phyloP scores from a whole-genome alignment of 2,797 vertebrate species.

The Garrulus glandarius region DNA sequence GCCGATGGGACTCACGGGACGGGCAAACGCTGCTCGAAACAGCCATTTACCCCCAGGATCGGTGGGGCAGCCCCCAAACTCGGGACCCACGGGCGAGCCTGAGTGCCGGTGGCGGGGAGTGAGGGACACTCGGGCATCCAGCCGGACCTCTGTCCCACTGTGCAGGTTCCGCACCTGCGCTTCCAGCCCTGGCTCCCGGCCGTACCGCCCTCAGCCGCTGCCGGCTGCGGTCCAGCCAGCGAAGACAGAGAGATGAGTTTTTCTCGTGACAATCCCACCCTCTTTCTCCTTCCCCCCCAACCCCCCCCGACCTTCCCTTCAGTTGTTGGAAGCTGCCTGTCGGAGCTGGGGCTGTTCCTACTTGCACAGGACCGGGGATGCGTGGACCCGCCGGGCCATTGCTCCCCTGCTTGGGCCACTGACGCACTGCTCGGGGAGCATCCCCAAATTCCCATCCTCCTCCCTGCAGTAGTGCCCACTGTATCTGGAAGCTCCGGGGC shows the following conservation, averaged over 20 bases:
- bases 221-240: background rate
- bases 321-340: background rate
- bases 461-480: no score
- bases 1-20: background rate
- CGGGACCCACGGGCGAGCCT: fast-evolving
- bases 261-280: fast-evolving
- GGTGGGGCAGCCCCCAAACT: background rate
- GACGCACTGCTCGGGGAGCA: no score
- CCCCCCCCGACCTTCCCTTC: background rate
- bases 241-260: background rate
- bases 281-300: no score
- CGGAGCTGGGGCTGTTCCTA: background rate
- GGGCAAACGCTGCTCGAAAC: background rate
- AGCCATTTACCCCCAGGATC: fast-evolving
- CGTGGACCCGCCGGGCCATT: fast-evolving
- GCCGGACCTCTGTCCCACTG: no score
- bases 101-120: background rate
- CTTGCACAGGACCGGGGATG: fast-evolving
- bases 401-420: background rate
- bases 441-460: background rate
- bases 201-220: background rate
- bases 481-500: background rate
- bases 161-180: fast-evolving
- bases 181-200: background rate
- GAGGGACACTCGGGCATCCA: fast-evolving